phyloP scores from a whole-genome alignment of 2,888 invertebrate species.

The Augiades crinisus region DNA sequence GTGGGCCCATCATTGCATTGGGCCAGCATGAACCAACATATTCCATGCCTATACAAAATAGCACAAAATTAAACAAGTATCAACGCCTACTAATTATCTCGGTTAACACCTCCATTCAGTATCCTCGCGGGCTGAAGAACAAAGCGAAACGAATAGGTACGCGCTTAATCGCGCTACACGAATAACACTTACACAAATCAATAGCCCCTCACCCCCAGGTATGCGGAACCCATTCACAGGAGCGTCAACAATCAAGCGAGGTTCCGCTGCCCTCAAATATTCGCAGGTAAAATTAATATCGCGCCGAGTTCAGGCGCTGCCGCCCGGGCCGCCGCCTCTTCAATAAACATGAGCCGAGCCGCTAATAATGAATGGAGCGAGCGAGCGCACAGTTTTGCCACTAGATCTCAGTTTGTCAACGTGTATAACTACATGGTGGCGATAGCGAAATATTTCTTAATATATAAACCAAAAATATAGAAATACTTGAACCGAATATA shows the following conservation, averaged over 20 bases:
- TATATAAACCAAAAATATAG: no score
- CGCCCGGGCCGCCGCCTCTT: conserved; percentile 49
- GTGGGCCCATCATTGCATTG: no score
- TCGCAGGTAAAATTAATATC: conserved; percentile 28
- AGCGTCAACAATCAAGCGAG: conserved; percentile 14
- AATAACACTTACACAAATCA: conserved; percentile 6
- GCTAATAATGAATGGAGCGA: conserved; percentile 62
- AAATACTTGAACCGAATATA: no score
- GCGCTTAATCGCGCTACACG: background rate
- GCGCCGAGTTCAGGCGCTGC: conserved; percentile 49
- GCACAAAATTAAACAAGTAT: no score
- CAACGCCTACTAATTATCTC: no score
- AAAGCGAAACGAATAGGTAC: background rate
- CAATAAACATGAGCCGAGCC: conserved; percentile 58
- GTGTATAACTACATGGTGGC: no score
- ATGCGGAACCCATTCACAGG: conserved; percentile 7
- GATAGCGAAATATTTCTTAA: no score
- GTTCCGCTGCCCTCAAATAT: conserved; percentile 26
- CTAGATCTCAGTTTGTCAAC: background rate
- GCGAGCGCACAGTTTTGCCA: conserved; percentile 24
- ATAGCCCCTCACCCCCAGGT: background rate
- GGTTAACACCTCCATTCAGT: background rate
- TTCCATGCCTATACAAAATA: no score
- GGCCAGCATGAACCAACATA: no score
- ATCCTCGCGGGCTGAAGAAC: background rate